These are phyloP conservation scores for Chanos chanos DNA, from an alignment of 2,797 vertebrate genomes.

Conservation along the genomic window DNA sequence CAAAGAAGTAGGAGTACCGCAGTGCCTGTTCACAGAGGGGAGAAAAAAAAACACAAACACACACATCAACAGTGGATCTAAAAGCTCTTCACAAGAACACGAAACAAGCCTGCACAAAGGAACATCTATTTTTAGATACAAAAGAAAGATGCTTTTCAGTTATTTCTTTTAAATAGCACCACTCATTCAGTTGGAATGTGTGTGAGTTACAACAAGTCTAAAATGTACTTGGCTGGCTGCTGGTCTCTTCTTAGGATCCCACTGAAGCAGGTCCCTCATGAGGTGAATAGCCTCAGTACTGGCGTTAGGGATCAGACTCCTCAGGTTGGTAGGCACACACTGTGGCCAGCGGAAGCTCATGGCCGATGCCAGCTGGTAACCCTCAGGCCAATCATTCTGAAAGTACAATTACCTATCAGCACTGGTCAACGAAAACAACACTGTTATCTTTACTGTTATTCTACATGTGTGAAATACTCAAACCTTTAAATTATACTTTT, in stretches of 20 bases:
- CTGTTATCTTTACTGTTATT: no score
- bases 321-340: conserved; percentile 90
- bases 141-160: no score
- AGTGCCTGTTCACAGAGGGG: conserved; percentile 86
- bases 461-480: no score
- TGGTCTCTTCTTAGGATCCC: conserved; percentile 95
- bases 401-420: no score
- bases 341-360: conserved; percentile 99
- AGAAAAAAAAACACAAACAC: no score
- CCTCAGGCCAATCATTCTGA: conserved; percentile 94
- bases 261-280: conserved; percentile 88
- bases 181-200: not conserved
- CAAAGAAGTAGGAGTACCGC: conserved; percentile 92
- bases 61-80: not conserved
- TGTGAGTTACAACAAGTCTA: not conserved
- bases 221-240: conserved; percentile 84
- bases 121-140: no score
- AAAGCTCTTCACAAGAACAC: not conserved
- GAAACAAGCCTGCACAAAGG: no score
- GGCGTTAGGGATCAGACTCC: conserved; percentile 95
- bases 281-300: conserved; percentile 87
- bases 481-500: no score
- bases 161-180: not conserved
- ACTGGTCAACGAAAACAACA: conserved; percentile 31
- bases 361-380: conserved; percentile 86